Base-by-base conservation (phyloP, 2,113 vertebrate species). In the Nothobranchius kuhntae region DNA sequence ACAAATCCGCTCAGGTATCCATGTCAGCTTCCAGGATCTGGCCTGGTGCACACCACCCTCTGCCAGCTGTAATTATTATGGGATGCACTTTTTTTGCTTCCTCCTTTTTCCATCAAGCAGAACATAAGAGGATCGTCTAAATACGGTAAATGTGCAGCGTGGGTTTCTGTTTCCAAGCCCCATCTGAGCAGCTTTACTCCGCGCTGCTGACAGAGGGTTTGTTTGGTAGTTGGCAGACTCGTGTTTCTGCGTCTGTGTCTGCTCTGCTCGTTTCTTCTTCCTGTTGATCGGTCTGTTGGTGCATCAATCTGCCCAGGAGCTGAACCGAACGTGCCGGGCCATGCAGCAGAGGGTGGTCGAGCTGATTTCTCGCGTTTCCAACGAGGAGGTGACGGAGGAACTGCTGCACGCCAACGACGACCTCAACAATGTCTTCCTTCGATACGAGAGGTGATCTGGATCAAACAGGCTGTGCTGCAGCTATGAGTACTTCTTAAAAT, bases 291-390 rank as follows among this genome's bases (percentile, higher is more conserved):
- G 13, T 57, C 6, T 74, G n/a, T 56, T 42, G 26, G 13, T 62
- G 53, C 67, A 13, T 26, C 21, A 7, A 51, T 55, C 11, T 15
- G 0, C 66, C 9, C 15, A 85, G 98, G 98, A 99, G 76, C 92
- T 99, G 90, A 96, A 99, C 92, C 87, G 95, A 87, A 99, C 98
- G n/a, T 99, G 98, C 85, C 91, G 97, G 77, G 94, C 96, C 36
- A 99, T 99, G 98, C 98, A 99, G 93, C 96, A 98, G 77, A 93
- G 98, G 71, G 93, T 98, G 8, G 95, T 99, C 38, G 96, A 98
- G 85, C 95, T 99, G 68, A 95, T 99, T 89, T 97, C 96, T n/a
- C 90, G 95, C 0, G 95, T 99, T 70, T 95, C 96, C 61, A 99
- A 98, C 0, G 98, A 98, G 87, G 97, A 99, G 83, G 95, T 99